phyloP scores from a whole-genome alignment of 2,113 vertebrate species.

The Todiramphus saurophagus region DNA sequence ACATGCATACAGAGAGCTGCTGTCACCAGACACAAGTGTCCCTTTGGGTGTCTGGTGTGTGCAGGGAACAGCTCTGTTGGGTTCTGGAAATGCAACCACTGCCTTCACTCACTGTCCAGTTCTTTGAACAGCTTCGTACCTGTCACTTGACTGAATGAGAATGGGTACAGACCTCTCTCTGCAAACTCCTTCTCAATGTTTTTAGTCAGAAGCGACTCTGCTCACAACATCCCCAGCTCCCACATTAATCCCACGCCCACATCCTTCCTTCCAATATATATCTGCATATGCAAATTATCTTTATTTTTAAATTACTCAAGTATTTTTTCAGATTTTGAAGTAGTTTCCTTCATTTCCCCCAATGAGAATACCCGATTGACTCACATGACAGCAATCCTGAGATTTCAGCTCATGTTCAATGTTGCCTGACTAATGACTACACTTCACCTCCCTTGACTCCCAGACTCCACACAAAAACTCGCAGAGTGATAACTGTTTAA shows the following conservation, averaged over 20 bases:
- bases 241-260: neutral
- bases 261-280: neutral
- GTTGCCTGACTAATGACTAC: neutral
- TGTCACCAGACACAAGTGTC: neutral
- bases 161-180: neutral
- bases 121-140: neutral
- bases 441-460: neutral
- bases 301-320: neutral
- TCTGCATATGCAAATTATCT: neutral
- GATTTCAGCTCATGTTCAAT: neutral
- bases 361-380: neutral
- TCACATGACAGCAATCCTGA: neutral
- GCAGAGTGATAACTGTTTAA: neutral
- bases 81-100: neutral
- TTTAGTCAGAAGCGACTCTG: neutral
- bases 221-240: neutral
- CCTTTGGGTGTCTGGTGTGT: neutral
- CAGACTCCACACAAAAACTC: neutral
- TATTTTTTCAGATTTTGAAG: neutral
- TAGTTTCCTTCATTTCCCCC: neutral
- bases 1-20: accelerated
- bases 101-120: neutral
- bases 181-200: neutral
- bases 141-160: neutral
- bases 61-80: neutral